Evolutionary conservation across 1,140 invertebrate genomes (phyloP).

Genomic region (Atta cephalotes): DNA sequence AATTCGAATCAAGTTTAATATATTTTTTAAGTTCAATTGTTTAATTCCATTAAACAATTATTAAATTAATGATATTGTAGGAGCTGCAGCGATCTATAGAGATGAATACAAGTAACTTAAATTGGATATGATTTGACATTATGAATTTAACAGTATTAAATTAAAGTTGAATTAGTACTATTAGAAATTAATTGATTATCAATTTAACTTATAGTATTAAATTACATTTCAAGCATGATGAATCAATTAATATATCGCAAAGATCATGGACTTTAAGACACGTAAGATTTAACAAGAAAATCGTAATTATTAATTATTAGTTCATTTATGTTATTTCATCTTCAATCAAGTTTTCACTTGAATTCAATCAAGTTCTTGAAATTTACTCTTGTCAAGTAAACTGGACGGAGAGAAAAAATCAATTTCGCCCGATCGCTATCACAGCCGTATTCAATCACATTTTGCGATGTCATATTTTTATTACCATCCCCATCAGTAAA

Average conservation of each 20-base stretch:
- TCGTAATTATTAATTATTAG: background rate
- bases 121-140: too few relatives aligned
- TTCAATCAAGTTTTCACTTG: conserved; percentile 21
- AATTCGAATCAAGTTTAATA: too few relatives aligned
- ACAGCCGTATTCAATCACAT: conserved; percentile 66
- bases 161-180: too few relatives aligned
- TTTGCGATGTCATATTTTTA: conserved; percentile 71
- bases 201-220: background rate
- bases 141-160: too few relatives aligned
- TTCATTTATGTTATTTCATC: conserved; percentile 11
- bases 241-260: background rate
- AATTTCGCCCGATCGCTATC: conserved; percentile 39
- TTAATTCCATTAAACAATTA: too few relatives aligned
- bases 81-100: too few relatives aligned
- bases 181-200: too few relatives aligned
- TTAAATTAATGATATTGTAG: too few relatives aligned
- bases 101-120: too few relatives aligned
- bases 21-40: too few relatives aligned
- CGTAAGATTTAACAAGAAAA: background rate
- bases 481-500: conserved; percentile 69
- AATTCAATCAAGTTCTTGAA: conserved; percentile 25
- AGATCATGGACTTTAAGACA: background rate
- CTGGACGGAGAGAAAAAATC: conserved; percentile 28
- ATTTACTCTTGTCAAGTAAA: background rate
- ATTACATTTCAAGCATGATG: background rate